Conservation (phyloP, 2,888 invertebrate species). For the Alcis repandata region DNA sequence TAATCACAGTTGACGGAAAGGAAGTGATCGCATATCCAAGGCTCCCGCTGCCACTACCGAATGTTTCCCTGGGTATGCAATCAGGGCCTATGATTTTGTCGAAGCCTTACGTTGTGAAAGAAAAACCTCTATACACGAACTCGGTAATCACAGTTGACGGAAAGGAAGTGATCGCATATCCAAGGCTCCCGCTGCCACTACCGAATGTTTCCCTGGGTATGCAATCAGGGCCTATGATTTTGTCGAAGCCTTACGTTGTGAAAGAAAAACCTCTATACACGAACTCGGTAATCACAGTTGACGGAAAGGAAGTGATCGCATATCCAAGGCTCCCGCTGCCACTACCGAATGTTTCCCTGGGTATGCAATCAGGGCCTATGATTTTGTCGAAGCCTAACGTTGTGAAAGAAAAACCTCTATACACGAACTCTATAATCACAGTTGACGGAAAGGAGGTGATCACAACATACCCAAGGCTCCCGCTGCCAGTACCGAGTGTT, state of each 20-base stretch:
- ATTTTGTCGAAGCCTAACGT: conserved; percentile 17
- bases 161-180: neutral
- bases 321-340: conserved; percentile 11
- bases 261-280: conserved; percentile 31
- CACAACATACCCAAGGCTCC: neutral
- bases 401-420: conserved; percentile 30
- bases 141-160: conserved; percentile 4
- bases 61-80: conserved; percentile 9
- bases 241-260: conserved; percentile 14
- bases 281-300: conserved; percentile 5
- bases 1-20: neutral
- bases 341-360: conserved; percentile 4
- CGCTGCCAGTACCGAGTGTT: conserved; percentile 10
- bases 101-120: conserved; percentile 24
- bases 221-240: conserved; percentile 11
- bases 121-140: conserved; percentile 25
- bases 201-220: conserved; percentile 11
- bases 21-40: neutral
- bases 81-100: conserved; percentile 11
- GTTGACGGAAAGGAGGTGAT: neutral
- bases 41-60: conserved; percentile 7
- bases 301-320: neutral
- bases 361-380: conserved; percentile 9
- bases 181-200: conserved; percentile 5
- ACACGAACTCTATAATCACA: conserved; percentile 11